phyloP scores from a whole-genome alignment of 1,140 invertebrate species.

The Mycetomoellerius zeteki region DNA sequence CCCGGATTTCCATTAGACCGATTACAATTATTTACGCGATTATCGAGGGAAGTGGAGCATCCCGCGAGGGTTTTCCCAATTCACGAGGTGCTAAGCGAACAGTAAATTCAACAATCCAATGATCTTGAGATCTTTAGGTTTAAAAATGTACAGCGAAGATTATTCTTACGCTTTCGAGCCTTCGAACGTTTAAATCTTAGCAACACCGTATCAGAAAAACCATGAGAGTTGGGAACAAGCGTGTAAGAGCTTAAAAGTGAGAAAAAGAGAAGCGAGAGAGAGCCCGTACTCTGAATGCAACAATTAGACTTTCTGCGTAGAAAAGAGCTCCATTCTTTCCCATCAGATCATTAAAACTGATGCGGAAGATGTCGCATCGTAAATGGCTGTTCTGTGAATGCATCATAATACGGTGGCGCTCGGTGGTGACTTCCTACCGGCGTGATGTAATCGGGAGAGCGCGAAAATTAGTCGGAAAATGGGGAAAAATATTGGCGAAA shows the following conservation, averaged over 20 bases:
- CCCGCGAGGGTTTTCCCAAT: neutral
- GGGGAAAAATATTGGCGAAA: neutral
- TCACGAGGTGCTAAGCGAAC: neutral
- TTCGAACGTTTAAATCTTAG: neutral
- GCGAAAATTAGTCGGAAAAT: slow-evolving; percentile 43
- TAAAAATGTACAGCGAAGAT: neutral
- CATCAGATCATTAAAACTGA: slow-evolving; percentile 42
- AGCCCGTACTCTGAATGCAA: neutral
- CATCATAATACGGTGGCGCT: neutral
- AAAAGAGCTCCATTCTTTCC: slow-evolving; percentile 23
- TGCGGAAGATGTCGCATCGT: slow-evolving; percentile 3
- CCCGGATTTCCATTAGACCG: slow-evolving; percentile 34
- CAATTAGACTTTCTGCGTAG: slow-evolving; percentile 34
- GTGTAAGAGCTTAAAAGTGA: slow-evolving; percentile 6
- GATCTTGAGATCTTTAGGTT: neutral
- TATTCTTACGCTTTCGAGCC: slow-evolving; percentile 10
- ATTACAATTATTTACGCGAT: slow-evolving; percentile 37
- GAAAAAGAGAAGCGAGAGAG: neutral
- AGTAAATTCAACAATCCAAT: neutral
- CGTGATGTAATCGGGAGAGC: neutral
- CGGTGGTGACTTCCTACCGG: neutral
- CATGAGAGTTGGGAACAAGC: slow-evolving; percentile 7
- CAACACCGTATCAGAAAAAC: neutral
- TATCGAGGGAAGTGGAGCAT: neutral
- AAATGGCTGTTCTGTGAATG: slow-evolving; percentile 43